Percentiles rank a stretch among this genome's conserved stretches.
Conservation (phyloP, 2,797 vertebrate species). For the Poecilia gillii region DNA sequence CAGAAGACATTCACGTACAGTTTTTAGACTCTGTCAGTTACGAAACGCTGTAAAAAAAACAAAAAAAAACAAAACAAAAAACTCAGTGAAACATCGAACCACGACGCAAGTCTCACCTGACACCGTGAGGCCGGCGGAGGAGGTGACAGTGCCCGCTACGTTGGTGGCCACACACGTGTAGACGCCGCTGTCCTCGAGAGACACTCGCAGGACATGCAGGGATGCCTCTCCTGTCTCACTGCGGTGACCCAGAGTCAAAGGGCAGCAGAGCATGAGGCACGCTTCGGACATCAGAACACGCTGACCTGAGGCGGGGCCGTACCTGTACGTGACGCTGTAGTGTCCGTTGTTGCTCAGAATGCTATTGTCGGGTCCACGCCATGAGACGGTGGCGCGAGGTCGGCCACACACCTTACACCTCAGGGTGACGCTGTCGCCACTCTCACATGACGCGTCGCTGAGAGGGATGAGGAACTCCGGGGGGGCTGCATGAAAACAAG, state of each 20-base stretch:
- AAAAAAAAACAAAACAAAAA: too few relatives aligned
- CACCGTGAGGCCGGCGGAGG: constrained; percentile 90
- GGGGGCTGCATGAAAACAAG: constrained; percentile 80
- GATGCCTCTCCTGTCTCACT: constrained; percentile 94
- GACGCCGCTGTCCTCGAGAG: constrained; percentile 89
- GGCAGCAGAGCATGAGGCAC: background rate
- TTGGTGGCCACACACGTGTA: constrained; percentile 94
- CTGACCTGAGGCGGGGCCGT: background rate
- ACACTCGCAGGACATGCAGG: constrained; percentile 87
- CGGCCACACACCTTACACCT: constrained; percentile 93
- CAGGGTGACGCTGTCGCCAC: constrained; percentile 90
- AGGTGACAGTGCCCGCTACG: constrained; percentile 88
- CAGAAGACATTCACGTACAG: constrained; percentile 64
- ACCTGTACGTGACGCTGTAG: constrained; percentile 93
- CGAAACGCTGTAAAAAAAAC: background rate
- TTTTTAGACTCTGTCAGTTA: background rate
- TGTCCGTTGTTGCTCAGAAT: constrained; percentile 87
- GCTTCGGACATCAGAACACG: background rate
- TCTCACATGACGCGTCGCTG: constrained; percentile 90
- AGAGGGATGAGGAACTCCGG: constrained; percentile 93
- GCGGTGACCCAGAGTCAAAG: constrained; percentile 20
- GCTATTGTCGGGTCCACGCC: constrained; percentile 93
- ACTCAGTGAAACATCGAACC: background rate
- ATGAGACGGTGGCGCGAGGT: constrained; percentile 89
- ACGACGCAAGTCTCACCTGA: constrained; percentile 82